These are phyloP conservation scores for Sinodicranocentrus sp. DNA, from an alignment of 2,888 invertebrate species.

Conservation along the genomic window DNA sequence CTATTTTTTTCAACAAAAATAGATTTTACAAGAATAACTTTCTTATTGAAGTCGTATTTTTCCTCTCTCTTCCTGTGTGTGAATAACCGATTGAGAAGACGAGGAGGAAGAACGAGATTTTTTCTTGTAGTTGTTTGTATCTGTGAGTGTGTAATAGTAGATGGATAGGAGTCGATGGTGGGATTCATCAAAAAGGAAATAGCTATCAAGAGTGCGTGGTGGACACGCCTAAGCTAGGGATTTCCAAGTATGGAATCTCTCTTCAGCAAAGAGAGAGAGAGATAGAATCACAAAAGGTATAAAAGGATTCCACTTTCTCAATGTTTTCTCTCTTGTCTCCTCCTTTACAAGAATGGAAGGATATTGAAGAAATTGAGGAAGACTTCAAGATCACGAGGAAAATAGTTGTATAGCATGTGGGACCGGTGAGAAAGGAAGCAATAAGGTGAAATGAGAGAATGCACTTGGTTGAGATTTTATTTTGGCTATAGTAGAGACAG, in stretches of 20 bases:
- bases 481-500: not conserved
- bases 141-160: not conserved
- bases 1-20: slow-evolving; percentile 20
- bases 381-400: no score
- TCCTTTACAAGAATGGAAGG: slow-evolving; percentile 1
- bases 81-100: not conserved
- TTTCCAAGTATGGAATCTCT: slow-evolving; percentile 48
- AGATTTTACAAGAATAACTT: no score
- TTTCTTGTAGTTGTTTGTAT: slow-evolving; percentile 10
- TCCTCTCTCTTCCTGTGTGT: no score
- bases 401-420: no score
- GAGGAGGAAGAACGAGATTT: not conserved
- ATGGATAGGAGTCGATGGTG: not conserved
- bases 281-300: slow-evolving; percentile 50
- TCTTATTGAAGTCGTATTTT: no score
- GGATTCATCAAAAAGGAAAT: slow-evolving; percentile 53
- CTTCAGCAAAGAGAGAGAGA: not conserved
- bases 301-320: slow-evolving; percentile 50
- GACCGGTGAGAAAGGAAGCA: not conserved
- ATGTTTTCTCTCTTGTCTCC: slow-evolving; percentile 10
- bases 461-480: slow-evolving; percentile 1
- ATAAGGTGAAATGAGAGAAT: slow-evolving; percentile 13
- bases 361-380: not conserved
- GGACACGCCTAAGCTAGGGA: slow-evolving; percentile 63
- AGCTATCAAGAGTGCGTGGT: slow-evolving; percentile 46